Conservation (phyloP, 2,113 vertebrate species). For the Xiphophorus hellerii region DNA sequence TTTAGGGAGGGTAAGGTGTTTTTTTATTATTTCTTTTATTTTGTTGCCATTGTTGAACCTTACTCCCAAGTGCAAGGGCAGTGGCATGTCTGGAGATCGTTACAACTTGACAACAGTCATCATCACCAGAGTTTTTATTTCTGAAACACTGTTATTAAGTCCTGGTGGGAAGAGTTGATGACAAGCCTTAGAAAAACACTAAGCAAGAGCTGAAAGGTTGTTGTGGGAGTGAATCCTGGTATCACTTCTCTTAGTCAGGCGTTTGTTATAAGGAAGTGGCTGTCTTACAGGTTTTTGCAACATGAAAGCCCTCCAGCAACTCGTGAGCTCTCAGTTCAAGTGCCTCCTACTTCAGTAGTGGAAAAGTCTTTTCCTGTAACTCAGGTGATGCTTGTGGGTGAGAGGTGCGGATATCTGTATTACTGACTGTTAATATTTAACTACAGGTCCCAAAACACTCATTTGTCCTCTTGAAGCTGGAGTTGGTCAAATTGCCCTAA, state of each 20-base stretch:
- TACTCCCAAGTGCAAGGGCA: neutral
- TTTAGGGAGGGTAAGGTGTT: neutral
- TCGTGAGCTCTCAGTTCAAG: neutral
- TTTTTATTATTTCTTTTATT: neutral
- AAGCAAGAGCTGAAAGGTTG: neutral
- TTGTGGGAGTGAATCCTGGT: neutral
- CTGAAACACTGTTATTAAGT: neutral
- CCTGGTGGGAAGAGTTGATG: neutral
- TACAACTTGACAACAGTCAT: neutral
- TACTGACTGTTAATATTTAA: neutral
- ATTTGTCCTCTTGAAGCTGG: neutral
- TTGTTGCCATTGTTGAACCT: neutral
- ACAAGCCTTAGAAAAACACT: slow-evolving; percentile 7
- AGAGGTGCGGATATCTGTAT: neutral
- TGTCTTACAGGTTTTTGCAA: neutral
- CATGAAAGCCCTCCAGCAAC: neutral
- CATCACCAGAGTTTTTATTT: neutral
- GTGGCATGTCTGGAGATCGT: neutral
- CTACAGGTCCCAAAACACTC: neutral
- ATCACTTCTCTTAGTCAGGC: neutral
- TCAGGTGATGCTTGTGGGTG: neutral
- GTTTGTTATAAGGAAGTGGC: neutral
- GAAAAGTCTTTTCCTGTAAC: neutral
- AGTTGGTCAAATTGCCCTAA: neutral
- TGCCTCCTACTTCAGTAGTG: neutral